These are phyloP conservation scores for Drosophila flavopinicola DNA, from an alignment of 2,888 invertebrate species.

Conservation along the genomic window DNA sequence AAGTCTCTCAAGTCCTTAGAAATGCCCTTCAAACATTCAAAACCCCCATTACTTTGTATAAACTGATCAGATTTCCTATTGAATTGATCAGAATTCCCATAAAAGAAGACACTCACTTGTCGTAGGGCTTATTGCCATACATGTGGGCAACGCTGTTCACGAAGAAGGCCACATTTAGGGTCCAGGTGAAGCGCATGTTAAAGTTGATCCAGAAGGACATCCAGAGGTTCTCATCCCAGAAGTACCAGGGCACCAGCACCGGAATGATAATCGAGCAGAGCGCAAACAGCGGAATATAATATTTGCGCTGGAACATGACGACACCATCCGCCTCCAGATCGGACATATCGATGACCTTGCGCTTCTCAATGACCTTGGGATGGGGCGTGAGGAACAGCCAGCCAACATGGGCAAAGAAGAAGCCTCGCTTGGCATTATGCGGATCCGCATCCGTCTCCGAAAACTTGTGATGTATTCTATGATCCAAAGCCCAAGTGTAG, in stretches of 20 bases:
- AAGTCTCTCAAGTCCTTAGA: no score
- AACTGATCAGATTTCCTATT: no score
- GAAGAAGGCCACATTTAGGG: constrained; percentile 95
- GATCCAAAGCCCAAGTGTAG: constrained; percentile 94
- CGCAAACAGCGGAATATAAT: constrained; percentile 89
- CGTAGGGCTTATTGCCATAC: constrained; percentile 97
- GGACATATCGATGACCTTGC: constrained; percentile 88
- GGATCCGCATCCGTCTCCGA: constrained; percentile 93
- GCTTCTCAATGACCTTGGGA: constrained; percentile 89
- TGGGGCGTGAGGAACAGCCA: constrained; percentile 95
- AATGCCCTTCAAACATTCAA: no score
- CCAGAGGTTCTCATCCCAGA: constrained; percentile 92
- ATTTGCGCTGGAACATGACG: constrained; percentile 91
- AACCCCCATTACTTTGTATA: no score
- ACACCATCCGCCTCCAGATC: constrained; percentile 90
- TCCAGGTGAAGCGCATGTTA: constrained; percentile 92
- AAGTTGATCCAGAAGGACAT: constrained; percentile 94
- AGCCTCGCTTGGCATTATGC: constrained; percentile 91
- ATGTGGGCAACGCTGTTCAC: constrained; percentile 98
- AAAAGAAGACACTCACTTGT: constrained; percentile 87
- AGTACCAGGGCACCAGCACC: constrained; percentile 91
- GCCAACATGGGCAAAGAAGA: constrained; percentile 96
- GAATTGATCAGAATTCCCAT: no score
- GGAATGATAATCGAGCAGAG: constrained; percentile 89
- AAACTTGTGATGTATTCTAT: constrained; percentile 95